Evolutionary conservation across 2,888 invertebrate genomes (phyloP).

Genomic region (Cordilura impudica): DNA sequence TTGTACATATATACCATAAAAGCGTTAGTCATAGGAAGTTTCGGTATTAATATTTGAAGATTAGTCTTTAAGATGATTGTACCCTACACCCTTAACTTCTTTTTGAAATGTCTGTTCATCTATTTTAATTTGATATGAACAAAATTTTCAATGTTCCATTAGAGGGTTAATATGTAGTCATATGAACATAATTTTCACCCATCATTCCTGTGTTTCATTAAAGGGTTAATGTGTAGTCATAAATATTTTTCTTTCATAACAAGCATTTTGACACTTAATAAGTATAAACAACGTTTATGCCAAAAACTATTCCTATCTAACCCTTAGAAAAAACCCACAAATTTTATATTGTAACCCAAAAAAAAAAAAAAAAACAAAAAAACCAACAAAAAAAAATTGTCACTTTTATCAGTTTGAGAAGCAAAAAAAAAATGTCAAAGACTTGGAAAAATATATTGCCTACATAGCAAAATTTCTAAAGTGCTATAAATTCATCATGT

Average conservation of each 20-base stretch:
- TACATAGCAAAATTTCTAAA: constrained; percentile 71
- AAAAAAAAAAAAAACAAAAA: constrained; percentile 36
- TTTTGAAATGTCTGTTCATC: too few species aligned
- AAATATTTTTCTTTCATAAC: constrained; percentile 37
- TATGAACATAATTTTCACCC: too few species aligned
- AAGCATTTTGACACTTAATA: constrained; percentile 51
- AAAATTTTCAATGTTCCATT: too few species aligned
- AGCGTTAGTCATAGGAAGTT: too few species aligned
- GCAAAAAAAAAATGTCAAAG: neutral
- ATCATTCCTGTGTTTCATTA: too few species aligned
- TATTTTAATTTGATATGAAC: too few species aligned
- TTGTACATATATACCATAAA: too few species aligned
- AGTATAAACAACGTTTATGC: neutral
- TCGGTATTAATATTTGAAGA: too few species aligned
- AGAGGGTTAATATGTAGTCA: constrained; percentile 17
- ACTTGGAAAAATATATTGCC: constrained; percentile 59
- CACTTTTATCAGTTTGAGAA: constrained; percentile 55
- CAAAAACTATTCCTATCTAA: constrained; percentile 44
- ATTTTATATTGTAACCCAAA: constrained; percentile 4
- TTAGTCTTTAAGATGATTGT: too few species aligned
- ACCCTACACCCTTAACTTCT: too few species aligned
- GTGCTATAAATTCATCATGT: constrained; percentile 77
- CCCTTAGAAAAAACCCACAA: constrained; percentile 10
- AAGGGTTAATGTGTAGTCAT: too few species aligned
- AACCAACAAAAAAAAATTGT: too few species aligned